Evolutionary conservation across 2,113 vertebrate genomes (phyloP), one percentile per base, ranked within the genome.

Genomic region (Rhinichthys klamathensis): DNA sequence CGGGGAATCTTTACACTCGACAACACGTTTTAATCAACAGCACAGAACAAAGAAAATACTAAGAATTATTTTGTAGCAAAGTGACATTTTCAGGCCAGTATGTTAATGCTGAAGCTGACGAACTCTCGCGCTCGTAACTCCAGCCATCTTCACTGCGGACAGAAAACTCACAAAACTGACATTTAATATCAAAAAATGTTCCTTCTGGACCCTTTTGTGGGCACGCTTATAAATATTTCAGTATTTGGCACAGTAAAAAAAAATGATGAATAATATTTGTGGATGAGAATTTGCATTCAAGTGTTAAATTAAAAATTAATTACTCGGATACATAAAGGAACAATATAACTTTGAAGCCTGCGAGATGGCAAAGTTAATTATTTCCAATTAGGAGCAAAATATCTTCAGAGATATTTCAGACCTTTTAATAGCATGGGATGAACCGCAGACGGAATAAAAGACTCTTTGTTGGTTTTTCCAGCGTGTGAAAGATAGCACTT

Each of bases 261-360:
- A 84, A 86, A 76, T 87, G 80, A 90, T 90, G 88, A 90, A 90
- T 90, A 89, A 88, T 91, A 91, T 91, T 88, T 90, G 89, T 82
- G 79, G 84, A 80, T 84, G 78, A 81, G 73, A 87, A 88, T 92
- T 92, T 88, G 88, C 91, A 92, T 90, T 90, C 88, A 86, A 90
- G 88, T 90, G 89, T 89, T 90, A 88, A 91, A 90, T 90, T 90
- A 90, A 91, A 90, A 88, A 91, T 90, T 90, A 89, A 91, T 91
- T 91, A 89, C 80, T 83, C 80, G 25, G 81, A 88, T 84, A 82
- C 85, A 89, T 88, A 89, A 89, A 89, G 83, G 90, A 91, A 91
- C 90, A 89, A 89, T 91, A 89, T 87, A 89, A 91, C 89, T 91
- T 90, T 90, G 91, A 91, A 89, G 86, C 85, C 82, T 88, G 74